Evolutionary conservation across 2,888 invertebrate species (phyloP), one percentile per base, ranked within the genome.

Genomic region (Bunonema sp.): DNA sequence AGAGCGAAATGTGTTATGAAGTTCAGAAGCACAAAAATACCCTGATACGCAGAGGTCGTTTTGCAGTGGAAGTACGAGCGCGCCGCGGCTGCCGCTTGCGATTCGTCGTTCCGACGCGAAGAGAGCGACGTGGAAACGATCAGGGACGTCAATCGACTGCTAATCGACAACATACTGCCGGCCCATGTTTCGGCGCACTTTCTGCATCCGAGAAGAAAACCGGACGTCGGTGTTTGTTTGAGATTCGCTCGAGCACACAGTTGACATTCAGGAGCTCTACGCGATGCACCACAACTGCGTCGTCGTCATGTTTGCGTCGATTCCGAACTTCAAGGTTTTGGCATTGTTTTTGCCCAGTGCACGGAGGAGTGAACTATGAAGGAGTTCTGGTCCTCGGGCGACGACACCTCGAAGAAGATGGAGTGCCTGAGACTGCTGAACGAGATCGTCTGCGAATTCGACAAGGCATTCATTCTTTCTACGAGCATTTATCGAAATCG

Each of bases 361-460:
- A n/a, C n/a, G n/a, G n/a, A n/a, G n/a, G n/a, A n/a, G n/a, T n/a
- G n/a, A n/a, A n/a, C n/a, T n/a, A n/a, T n/a, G n/a, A n/a, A n/a
- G n/a, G n/a, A n/a, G n/a, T n/a, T n/a, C n/a, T n/a, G n/a, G n/a
- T n/a, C n/a, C n/a, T n/a, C n/a, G n/a, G n/a, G n/a, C n/a, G n/a
- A n/a, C n/a, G 87, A 88, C 67, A 84, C 88, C 50, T 88, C 86
- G 68, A 86, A 88, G 59, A 88, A 91, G 70, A 73, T 91, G 29
- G 91, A 91, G 71, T 93, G 91, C 69, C 73, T 93, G 45, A 74
- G 91, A 45, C 75, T 93, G 23, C 76, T 93, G 21, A 93, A 93
- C 69, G 91, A 93, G 74, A 91, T 93, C 57, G 88, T 91, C 49
- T 89, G 89, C 69, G 91, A 91, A 71, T 91, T 91, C 72, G 93